Evolutionary conservation across 2,797 vertebrate genomes (phyloP), one percentile per base, ranked within the genome.

Genomic region (Ceryle rudis): DNA sequence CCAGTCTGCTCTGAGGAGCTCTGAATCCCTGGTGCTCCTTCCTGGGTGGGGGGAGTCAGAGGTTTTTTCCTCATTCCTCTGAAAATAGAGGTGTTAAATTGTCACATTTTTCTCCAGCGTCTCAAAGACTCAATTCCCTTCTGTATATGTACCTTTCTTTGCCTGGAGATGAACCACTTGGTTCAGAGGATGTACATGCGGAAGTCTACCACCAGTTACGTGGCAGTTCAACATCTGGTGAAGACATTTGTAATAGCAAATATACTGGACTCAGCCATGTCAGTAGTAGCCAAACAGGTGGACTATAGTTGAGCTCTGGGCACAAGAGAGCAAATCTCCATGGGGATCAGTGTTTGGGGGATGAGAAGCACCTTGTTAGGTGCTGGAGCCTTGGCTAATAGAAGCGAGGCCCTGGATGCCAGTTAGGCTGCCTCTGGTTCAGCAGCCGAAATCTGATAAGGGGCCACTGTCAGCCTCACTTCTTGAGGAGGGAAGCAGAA

Each of bases 361-460:
- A 11, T 25, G 42, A 75, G 58, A 5, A 83, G 41, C 33, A 23
- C n/a, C 58, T 16, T 6, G 22, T 62, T 41, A 29, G 9, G 13
- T 62, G 44, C 31, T 17, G 77, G 86, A 90, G 89, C 77, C 54
- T 60, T 25, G 23, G 25, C 70, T 54, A 33, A 39, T 54, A 58
- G 5, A 5, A 39, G 51, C 5, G 7, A 74, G 89, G 60, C 77
- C 41, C 20, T 47, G 60, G 82, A 22, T 86, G 69, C 89, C 97
- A 78, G 72, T 55, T 15, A 9, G 70, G 91, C 93, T 54, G 90
- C 91, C 77, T 92, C 49, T 4, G 20, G 31, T 84, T 93, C 85
- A 54, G 92, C 77, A 91, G 89, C 81, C n/a, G 95, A 96, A 93
- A 96, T 96, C 96, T 95, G 97, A 97, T 96, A 94, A 96, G 97